Conservation (phyloP, 2,797 vertebrate genomes). For the Melanotaenia parkinsoni region DNA sequence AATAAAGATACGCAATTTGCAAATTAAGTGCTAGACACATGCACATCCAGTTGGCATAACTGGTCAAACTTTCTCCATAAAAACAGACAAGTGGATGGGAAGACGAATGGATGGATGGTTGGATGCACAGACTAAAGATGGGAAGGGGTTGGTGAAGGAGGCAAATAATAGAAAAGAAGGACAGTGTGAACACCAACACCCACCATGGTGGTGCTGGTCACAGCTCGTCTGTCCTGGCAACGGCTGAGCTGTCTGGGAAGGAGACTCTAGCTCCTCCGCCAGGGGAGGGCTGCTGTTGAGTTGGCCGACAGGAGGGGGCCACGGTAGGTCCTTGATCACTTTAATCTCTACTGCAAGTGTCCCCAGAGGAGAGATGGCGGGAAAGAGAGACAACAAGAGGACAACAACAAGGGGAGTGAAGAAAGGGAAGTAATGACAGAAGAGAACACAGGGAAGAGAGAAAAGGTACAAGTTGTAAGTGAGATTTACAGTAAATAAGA, state of each 20-base stretch:
- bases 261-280: constrained; percentile 86
- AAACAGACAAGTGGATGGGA: background rate
- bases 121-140: background rate
- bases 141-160: background rate
- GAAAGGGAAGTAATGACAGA: constrained; percentile 40
- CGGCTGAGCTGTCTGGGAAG: constrained; percentile 82
- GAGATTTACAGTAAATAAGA: constrained; percentile 41
- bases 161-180: constrained; percentile 36
- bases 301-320: constrained; percentile 98
- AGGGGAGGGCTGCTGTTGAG: constrained; percentile 89
- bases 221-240: constrained; percentile 84
- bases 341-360: constrained; percentile 97
- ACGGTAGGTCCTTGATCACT: constrained; percentile 99
- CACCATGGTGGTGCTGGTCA: constrained; percentile 95
- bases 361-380: constrained; percentile 66
- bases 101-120: background rate
- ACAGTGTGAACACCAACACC: constrained; percentile 81
- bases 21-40: background rate
- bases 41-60: too few species aligned
- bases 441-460: constrained; percentile 43
- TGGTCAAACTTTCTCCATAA: background rate
- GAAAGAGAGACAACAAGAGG: constrained; percentile 60
- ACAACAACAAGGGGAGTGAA: constrained; percentile 42
- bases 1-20: background rate
- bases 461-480: constrained; percentile 47